Conservation (phyloP, 1,140 invertebrate genomes). For the Orchestia grillus region DNA sequence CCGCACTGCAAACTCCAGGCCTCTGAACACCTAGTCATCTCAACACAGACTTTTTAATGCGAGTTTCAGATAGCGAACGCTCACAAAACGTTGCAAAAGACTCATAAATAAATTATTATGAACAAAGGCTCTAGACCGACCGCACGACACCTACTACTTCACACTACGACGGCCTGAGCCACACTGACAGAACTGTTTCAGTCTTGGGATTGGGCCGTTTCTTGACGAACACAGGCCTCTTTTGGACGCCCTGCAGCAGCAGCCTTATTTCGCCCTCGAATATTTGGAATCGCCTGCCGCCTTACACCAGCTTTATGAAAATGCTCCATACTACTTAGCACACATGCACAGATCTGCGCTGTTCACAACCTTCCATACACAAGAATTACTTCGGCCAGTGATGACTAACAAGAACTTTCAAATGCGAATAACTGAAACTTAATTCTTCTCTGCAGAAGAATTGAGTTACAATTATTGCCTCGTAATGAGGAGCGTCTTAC, state of each 20-base stretch:
- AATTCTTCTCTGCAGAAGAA: too few species aligned
- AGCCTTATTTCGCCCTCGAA: neutral
- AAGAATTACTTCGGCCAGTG: too few species aligned
- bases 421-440: too few species aligned
- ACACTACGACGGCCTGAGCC: neutral
- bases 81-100: neutral
- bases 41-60: neutral
- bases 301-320: neutral
- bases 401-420: too few species aligned
- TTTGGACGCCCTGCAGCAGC: neutral
- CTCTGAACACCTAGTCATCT: neutral
- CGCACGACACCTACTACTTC: neutral
- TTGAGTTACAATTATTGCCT: too few species aligned
- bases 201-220: neutral
- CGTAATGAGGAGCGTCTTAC: too few species aligned
- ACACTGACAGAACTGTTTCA: neutral
- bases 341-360: too few species aligned
- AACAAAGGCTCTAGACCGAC: neutral
- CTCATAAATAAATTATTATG: neutral
- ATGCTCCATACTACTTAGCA: neutral
- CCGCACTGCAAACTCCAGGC: neutral
- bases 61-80: neutral
- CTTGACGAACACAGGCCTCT: neutral
- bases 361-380: too few species aligned
- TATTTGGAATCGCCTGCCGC: neutral